phyloP scores from a whole-genome alignment of 2,797 vertebrate genomes.

The Falco concolor region DNA sequence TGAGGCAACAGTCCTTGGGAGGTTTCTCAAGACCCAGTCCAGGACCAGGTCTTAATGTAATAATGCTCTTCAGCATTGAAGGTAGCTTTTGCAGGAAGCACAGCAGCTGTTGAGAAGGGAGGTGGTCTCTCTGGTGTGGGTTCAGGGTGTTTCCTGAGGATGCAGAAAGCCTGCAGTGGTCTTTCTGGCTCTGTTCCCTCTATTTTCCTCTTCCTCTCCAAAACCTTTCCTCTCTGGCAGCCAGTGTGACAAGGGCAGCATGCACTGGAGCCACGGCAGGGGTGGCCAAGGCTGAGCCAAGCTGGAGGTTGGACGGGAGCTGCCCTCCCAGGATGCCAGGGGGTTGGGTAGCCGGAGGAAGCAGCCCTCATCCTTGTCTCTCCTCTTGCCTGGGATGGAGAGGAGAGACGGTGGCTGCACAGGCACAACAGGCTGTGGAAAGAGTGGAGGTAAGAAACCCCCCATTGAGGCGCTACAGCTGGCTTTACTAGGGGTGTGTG shows the following conservation, averaged over 20 bases:
- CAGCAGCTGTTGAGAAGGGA: not conserved
- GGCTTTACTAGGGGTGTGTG: not conserved
- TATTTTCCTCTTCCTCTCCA: constrained; percentile 37
- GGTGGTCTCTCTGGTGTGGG: not conserved
- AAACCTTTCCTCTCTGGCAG: constrained; percentile 11
- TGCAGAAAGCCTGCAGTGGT: constrained; percentile 3
- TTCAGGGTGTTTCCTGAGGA: constrained; percentile 44
- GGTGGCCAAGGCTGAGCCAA: not conserved
- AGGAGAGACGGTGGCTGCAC: not conserved
- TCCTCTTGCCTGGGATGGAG: not conserved
- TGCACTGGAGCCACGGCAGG: not conserved
- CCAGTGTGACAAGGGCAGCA: not conserved
- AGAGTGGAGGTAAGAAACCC: not conserved
- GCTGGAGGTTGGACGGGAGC: not conserved
- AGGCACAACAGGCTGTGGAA: not conserved
- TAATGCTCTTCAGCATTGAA: not conserved
- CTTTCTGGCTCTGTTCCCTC: constrained; percentile 37
- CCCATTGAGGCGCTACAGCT: not conserved
- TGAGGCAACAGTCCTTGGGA: not conserved
- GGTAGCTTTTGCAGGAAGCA: not conserved
- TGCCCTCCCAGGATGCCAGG: not conserved
- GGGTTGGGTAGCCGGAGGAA: not conserved
- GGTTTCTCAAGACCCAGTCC: not conserved
- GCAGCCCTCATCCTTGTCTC: not conserved
- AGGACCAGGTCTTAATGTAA: not conserved